Evolutionary conservation across 2,888 invertebrate species (phyloP).

Genomic region (Selenia dentaria): DNA sequence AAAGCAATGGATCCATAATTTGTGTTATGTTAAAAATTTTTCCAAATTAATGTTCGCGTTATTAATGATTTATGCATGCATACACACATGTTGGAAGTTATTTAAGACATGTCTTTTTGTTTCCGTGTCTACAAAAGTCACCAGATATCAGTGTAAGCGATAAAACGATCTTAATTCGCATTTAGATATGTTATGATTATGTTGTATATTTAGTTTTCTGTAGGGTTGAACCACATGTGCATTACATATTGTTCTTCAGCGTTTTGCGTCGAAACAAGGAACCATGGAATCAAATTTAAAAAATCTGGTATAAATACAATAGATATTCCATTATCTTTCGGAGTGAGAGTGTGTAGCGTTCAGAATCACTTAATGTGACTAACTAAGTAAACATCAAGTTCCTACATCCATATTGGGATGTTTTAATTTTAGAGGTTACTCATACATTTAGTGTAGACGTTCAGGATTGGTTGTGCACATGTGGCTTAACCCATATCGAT

Average conservation of each 20-base stretch:
- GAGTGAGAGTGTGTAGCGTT: too few relatives aligned
- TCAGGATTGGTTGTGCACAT: too few relatives aligned
- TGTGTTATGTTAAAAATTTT: neutral
- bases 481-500: slow-evolving; percentile 14
- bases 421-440: too few relatives aligned
- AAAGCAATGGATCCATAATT: neutral
- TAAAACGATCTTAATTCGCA: slow-evolving; percentile 37
- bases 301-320: too few relatives aligned
- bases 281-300: too few relatives aligned
- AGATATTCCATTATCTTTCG: too few relatives aligned
- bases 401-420: too few relatives aligned
- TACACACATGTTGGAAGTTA: slow-evolving; percentile 7
- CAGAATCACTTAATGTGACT: too few relatives aligned
- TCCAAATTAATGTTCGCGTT: slow-evolving; percentile 1
- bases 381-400: too few relatives aligned
- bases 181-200: slow-evolving; percentile 36
- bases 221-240: slow-evolving; percentile 9
- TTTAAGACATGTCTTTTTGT: slow-evolving; percentile 43
- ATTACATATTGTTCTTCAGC: too few relatives aligned
- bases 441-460: too few relatives aligned
- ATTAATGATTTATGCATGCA: neutral
- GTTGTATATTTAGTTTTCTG: slow-evolving; percentile 22
- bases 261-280: too few relatives aligned
- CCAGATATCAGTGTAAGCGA: slow-evolving; percentile 38
- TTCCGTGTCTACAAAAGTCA: slow-evolving; percentile 36